Evolutionary conservation across 30 jellyfish, hydroid and myxozoan species (phyloP).

Genomic region (Chrysaora quinquecirrha): DNA sequence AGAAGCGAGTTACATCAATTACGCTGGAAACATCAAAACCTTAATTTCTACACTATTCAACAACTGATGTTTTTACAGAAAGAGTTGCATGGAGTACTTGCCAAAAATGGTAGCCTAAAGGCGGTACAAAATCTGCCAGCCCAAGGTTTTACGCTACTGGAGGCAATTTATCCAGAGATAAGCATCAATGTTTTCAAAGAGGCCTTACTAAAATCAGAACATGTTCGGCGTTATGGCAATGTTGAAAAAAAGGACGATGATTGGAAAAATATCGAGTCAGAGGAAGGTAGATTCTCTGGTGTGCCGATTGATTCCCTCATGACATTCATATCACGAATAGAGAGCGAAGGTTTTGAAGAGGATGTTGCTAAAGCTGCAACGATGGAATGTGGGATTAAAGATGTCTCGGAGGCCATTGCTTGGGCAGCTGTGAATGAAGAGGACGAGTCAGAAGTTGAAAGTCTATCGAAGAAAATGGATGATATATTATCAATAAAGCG

Average conservation of each 20-base stretch:
- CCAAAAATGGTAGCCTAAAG: neutral
- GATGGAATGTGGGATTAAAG: constrained; percentile 33
- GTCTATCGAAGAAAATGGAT: constrained; percentile 37
- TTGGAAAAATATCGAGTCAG: neutral
- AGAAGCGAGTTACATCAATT: constrained; percentile 2
- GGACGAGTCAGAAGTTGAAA: constrained; percentile 16
- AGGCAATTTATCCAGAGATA: constrained; percentile 42
- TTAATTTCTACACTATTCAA: constrained; percentile 55
- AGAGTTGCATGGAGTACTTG: neutral
- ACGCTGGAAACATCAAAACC: constrained; percentile 42
- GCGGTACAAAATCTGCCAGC: constrained; percentile 36
- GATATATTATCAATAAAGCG: constrained; percentile 15
- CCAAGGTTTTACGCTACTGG: constrained; percentile 62
- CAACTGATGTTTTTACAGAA: constrained; percentile 63
- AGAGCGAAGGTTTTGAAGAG: constrained; percentile 16
- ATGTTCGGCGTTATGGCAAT: constrained; percentile 32
- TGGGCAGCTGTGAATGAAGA: constrained; percentile 52
- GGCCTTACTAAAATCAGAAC: constrained; percentile 18
- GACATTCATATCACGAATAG: constrained; percentile 1
- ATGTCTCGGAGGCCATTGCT: constrained; percentile 15
- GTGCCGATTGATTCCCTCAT: constrained; percentile 3
- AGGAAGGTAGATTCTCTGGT: constrained; percentile 45
- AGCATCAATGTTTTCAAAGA: constrained; percentile 9
- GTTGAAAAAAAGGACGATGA: neutral
- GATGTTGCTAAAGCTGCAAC: constrained; percentile 76